Conservation (phyloP, 92 coral and sea anemone species). For the Zoanthus sansibaricus region DNA sequence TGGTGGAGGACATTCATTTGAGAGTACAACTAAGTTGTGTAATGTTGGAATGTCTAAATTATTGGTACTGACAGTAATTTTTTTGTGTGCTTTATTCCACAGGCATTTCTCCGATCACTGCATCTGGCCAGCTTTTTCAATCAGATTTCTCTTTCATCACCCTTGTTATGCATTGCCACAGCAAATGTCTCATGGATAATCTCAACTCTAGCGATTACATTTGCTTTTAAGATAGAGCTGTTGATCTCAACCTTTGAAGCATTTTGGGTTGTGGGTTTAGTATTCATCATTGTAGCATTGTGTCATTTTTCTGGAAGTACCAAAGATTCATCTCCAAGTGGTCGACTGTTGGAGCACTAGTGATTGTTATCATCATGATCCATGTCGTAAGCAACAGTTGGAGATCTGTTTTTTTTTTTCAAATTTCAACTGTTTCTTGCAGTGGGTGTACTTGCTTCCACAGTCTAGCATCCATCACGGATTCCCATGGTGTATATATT, state of each 20-base stretch:
- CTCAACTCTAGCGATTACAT: conserved; percentile 1
- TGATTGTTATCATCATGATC: too few species aligned
- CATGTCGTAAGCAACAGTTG: too few species aligned
- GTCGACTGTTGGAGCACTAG: not conserved
- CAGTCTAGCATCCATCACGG: too few species aligned
- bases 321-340: not conserved
- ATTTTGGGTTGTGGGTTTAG: conserved; percentile 14
- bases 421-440: too few species aligned
- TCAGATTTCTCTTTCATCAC: conserved; percentile 11
- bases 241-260: conserved; percentile 26
- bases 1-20: too few species aligned
- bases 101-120: conserved; percentile 12
- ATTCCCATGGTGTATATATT: too few species aligned
- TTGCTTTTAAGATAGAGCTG: conserved; percentile 1
- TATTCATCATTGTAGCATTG: not conserved
- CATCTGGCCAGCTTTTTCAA: not conserved
- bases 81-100: not conserved
- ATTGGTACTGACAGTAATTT: not conserved
- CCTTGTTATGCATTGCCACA: conserved; percentile 17
- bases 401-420: too few species aligned
- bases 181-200: conserved; percentile 31
- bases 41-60: not conserved
- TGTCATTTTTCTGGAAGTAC: not conserved
- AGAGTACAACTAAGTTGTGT: too few species aligned
- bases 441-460: too few species aligned